Evolutionary conservation across 2,797 vertebrate species (phyloP), one percentile per base, ranked within the genome.

Genomic region (Pantherophis alleghaniensis): DNA sequence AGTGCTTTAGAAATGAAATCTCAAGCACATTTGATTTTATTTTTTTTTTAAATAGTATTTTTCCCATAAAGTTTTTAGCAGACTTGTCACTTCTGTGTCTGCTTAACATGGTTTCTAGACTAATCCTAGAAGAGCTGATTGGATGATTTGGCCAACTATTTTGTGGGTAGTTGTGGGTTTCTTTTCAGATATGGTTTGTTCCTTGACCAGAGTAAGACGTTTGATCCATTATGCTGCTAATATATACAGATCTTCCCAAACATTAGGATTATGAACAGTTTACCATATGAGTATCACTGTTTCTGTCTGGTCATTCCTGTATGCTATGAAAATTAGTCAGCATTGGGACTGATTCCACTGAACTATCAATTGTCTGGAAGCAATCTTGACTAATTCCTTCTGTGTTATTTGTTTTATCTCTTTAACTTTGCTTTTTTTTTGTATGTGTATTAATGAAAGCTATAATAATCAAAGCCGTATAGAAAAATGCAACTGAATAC

Each of bases 1-100:
- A 93, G 20, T 91, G 61, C 47, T 91, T 91, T 91, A 79, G 37
- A 91, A 91, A 94, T 94, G 92, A n/a, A 2, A 94, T 89, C n/a
- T 91, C 94, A 94, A 61, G 66, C 0, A 92, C 90, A 1, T 90
- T 56, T 92, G 37, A 95, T 61, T 66, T 90, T n/a, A n/a, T 90
- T 63, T 89, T 61, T 89, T 60, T 37, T n/a, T 18, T 0, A 94
- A 88, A 0, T 53, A 7, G 0, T 57, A 13, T 0, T 66, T 94
- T 95, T 86, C 57, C 2, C 91, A 11, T 1, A 93, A 93, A 88
- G 37, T 91, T 91, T 88, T 88, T 56, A 56, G 87, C 24, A 89
- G 69, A 51, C 32, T 32, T 93, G 26, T 57, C 16, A 24, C 7
- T 2, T 59, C 89, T 53, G 55, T 47, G 59, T 56, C 88, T 56